A percentile compares a stretch with the other conserved stretches of the same genome.
These are phyloP conservation scores for Mya arenaria DNA, from an alignment of 1,140 invertebrate genomes.

Conservation along the genomic window DNA sequence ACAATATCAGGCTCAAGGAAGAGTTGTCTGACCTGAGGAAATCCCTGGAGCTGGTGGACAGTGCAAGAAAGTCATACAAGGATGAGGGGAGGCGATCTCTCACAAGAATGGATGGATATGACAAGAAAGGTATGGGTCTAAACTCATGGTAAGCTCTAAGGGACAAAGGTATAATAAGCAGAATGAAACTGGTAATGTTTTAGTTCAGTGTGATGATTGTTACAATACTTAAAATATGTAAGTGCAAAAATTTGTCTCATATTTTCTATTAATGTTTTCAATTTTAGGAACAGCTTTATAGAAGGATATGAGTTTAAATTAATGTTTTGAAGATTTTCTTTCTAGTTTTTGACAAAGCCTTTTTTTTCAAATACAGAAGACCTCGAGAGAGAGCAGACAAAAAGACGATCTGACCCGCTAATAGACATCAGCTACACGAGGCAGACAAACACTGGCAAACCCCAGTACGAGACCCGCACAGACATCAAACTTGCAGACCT, in stretches of 20 bases:
- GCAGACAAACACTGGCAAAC: background rate
- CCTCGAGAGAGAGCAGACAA: background rate
- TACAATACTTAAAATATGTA: too few relatives aligned
- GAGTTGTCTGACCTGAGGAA: constrained; percentile 48
- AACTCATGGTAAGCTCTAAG: too few relatives aligned
- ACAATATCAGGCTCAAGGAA: constrained; percentile 44
- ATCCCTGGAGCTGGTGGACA: constrained; percentile 33
- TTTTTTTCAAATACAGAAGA: background rate
- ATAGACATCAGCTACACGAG: background rate
- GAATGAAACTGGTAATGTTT: too few relatives aligned
- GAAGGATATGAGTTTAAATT: too few relatives aligned
- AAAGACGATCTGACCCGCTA: background rate
- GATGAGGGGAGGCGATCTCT: background rate
- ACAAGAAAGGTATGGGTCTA: constrained; percentile 8
- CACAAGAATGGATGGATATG: constrained; percentile 12
- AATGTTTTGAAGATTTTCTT: background rate
- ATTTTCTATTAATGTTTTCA: too few relatives aligned
- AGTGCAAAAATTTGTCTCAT: too few relatives aligned
- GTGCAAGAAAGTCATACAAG: background rate
- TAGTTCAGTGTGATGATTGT: too few relatives aligned
- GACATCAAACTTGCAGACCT: background rate
- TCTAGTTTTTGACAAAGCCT: background rate
- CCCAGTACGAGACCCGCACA: background rate
- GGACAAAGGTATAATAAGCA: too few relatives aligned
- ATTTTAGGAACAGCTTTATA: too few relatives aligned